These are phyloP conservation scores for Galerucella nymphaeae DNA, from an alignment of 2,888 invertebrate genomes.

Conservation along the genomic window DNA sequence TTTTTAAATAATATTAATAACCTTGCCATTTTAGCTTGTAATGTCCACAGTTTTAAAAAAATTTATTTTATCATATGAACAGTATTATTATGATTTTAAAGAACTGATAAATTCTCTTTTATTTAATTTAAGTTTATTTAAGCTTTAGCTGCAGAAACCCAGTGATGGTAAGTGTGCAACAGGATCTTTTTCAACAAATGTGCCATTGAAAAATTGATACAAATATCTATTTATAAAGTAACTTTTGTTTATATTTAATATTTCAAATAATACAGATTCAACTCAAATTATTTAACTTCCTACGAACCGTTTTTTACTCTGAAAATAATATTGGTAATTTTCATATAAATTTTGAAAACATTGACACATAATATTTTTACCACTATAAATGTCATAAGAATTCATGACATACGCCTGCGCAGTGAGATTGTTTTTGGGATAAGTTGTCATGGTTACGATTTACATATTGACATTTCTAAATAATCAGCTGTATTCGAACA, in stretches of 20 bases:
- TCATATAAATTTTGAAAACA: too few species aligned
- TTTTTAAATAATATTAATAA: constrained; percentile 19
- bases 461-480: too few species aligned
- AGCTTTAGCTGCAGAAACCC: constrained; percentile 20
- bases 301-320: too few species aligned
- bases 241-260: background rate
- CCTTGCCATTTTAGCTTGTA: constrained; percentile 45
- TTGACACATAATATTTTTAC: too few species aligned
- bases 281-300: background rate
- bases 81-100: constrained; percentile 53
- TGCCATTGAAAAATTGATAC: background rate
- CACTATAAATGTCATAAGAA: too few species aligned
- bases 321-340: too few species aligned
- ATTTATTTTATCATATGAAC: constrained; percentile 43
- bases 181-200: background rate
- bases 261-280: background rate
- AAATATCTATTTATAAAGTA: background rate
- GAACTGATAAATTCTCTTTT: constrained; percentile 51
- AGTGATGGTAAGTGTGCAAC: constrained; percentile 9
- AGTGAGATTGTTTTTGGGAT: too few species aligned
- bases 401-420: too few species aligned
- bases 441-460: too few species aligned
- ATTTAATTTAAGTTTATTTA: constrained; percentile 39
- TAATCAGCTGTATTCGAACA: too few species aligned
- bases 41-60: constrained; percentile 21